phyloP scores from a whole-genome alignment of 2,888 invertebrate genomes.

The Cephus runcator region DNA sequence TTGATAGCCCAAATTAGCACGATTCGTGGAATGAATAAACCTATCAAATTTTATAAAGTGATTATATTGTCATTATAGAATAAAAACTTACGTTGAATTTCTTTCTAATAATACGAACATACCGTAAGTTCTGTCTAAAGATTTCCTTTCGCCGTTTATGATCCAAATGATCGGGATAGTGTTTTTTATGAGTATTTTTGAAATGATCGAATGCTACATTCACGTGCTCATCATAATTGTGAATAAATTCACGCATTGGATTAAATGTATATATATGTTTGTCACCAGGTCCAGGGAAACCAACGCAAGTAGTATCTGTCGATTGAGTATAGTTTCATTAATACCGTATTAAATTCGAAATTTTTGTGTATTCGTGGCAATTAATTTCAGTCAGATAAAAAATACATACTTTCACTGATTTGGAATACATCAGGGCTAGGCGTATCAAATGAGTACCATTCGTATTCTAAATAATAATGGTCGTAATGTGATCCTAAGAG shows the following conservation, averaged over 20 bases:
- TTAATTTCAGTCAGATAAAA: constrained; percentile 1
- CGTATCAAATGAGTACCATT: constrained; percentile 70
- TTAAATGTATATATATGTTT: constrained; percentile 86
- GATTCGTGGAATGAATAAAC: constrained; percentile 84
- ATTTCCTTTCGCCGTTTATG: constrained; percentile 77
- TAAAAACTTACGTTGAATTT: constrained; percentile 2
- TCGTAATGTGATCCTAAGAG: constrained; percentile 96
- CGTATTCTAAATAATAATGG: constrained; percentile 90
- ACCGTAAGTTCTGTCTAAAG: constrained; percentile 89
- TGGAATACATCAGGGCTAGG: constrained; percentile 78
- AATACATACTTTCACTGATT: constrained; percentile 70
- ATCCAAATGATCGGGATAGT: constrained; percentile 75
- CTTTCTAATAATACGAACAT: constrained; percentile 34
- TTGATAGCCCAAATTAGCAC: constrained; percentile 78
- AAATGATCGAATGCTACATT: constrained; percentile 81
- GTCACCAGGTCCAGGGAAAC: constrained; percentile 89
- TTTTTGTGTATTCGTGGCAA: too few relatives aligned
- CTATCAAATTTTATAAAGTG: constrained; percentile 60
- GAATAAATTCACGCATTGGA: constrained; percentile 92
- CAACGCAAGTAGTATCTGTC: constrained; percentile 75
- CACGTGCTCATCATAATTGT: constrained; percentile 76
- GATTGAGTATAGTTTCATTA: constrained; percentile 20
- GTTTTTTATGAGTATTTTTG: constrained; percentile 76
- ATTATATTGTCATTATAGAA: not conserved
- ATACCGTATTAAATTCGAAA: not conserved